Base-by-base conservation (phyloP, 2,113 vertebrate genomes). In the Hippoglossus stenolepis region DNA sequence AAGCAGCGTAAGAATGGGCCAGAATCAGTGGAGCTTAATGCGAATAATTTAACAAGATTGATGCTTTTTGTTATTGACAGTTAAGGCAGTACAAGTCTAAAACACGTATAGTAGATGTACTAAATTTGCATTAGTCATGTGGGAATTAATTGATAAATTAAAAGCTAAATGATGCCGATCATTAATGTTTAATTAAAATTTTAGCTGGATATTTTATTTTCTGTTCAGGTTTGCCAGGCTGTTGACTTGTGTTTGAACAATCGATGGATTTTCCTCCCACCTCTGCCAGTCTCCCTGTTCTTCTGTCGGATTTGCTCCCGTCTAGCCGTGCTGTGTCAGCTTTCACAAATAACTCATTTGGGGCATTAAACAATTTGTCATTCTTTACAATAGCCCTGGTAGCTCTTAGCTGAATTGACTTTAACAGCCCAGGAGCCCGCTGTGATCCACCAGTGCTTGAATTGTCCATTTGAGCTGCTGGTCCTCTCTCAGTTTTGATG, bases 291-390 rank as follows among this genome's bases (percentile, higher is more conserved):
- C 75, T 79, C 56, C 61, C 3, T 57, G 49, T 28, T 75, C 71
- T 43, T 67, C 26, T 60, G 59, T 80, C 12, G 40, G 40, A 43
- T 43, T 43, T 43, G 3, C 57, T 13, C 28, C 53, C 67, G 73
- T 70, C 70, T 54, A 84, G 75, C 87, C 87, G 69, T 68, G 74
- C 80, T 83, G 81, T 86, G 83, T 89, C 83, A 80, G 78, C 85
- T 74, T 65, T 89, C 89, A 84, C 65, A 68, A 80, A 82, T 88
- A 93, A 87, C 81, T 93, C 88, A 92, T 91, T 90, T 85, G 66
- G 73, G 74, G 72, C 76, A 83, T 92, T 93, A 88, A 93, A 89
- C 89, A 85, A 82, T 92, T 93, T 90, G 60, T 79, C 58, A 47
- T 94, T 91, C 90, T 94, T 93, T 91, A 91, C 89, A 80, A 21